Percentiles rank a stretch among this genome's conserved stretches.
phyloP scores from a whole-genome alignment of 2,113 vertebrate species.

The Astur gentilis region DNA sequence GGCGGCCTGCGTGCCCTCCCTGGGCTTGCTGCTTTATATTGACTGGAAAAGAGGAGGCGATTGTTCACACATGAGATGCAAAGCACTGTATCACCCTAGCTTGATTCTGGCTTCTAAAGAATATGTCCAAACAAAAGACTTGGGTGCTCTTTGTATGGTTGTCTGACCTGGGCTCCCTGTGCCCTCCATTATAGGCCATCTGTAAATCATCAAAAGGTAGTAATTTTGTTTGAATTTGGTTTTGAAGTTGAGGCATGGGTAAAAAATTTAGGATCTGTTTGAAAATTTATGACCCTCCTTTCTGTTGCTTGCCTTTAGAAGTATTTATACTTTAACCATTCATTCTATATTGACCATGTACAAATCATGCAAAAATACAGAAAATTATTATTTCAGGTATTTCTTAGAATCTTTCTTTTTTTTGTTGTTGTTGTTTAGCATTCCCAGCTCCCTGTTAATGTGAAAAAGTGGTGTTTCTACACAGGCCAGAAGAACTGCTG shows the following conservation, averaged over 20 bases:
- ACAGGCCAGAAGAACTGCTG: neutral
- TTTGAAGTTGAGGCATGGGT: neutral
- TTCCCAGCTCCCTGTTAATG: neutral
- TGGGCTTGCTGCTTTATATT: fast-evolving
- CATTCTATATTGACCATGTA: fast-evolving
- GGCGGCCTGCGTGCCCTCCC: neutral
- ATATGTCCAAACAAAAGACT: neutral
- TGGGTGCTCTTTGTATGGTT: too few relatives aligned
- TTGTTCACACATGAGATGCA: neutral
- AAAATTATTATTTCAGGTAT: neutral
- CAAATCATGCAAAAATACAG: neutral
- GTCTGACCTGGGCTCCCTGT: neutral
- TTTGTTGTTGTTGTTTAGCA: neutral
- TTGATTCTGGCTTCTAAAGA: neutral
- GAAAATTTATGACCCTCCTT: neutral
- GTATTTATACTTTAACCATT: fast-evolving
- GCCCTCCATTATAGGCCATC: neutral
- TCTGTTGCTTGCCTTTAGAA: neutral
- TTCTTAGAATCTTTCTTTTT: neutral
- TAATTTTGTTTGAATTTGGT: neutral
- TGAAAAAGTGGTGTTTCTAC: neutral
- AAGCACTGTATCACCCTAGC: neutral
- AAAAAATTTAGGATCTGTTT: neutral
- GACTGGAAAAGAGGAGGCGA: fast-evolving
- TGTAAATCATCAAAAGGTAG: neutral